Base-by-base conservation (phyloP, 2,113 vertebrate species). In the Stegastes partitus region DNA sequence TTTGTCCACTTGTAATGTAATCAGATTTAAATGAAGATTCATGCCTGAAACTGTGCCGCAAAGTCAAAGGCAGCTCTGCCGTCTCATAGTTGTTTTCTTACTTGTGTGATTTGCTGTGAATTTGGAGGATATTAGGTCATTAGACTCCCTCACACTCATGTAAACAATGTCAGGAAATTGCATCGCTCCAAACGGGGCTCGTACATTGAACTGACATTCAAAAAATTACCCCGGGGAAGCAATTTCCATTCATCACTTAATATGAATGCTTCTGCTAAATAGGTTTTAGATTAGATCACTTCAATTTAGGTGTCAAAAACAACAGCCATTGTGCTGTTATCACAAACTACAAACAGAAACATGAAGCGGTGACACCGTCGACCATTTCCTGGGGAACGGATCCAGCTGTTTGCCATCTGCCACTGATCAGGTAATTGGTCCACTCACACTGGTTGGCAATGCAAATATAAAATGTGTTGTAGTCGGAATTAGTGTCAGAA, bases 361-460 rank as follows among this genome's bases (percentile, higher is more conserved):
- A 45, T 45, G 61, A 58, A 55, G 78, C 64, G 14, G 34, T 53
- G 78, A 86, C 63, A 74, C 64, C 39, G 47, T 72, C 71, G 57
- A 82, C 73, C 72, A 26, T 57, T 77, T 78, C 37, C 77, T 37
- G 71, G 74, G 69, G 74, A 85, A 81, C 63, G 67, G 77, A 77
- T 77, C 85, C 88, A 86, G 87, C 81, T 84, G 85, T 68, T 74
- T 28, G 68, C 86, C 83, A 82, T 82, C 88, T 90, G 83, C 77
- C 51, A n/a, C 70, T 61, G 70, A 86, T 86, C 77, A 77, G 77
- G 71, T 86, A 64, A 84, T 87, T 79, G 80, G 56, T 87, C 70
- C 76, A 55, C 50, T 79, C 28, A 56, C 31, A 47, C 77, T 69
- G 56, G 37, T 19, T 22, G 77, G 51, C 61, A 64, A 79, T 66